phyloP scores from a whole-genome alignment of 2,113 vertebrate genomes.

The Oreochromis niloticus region DNA sequence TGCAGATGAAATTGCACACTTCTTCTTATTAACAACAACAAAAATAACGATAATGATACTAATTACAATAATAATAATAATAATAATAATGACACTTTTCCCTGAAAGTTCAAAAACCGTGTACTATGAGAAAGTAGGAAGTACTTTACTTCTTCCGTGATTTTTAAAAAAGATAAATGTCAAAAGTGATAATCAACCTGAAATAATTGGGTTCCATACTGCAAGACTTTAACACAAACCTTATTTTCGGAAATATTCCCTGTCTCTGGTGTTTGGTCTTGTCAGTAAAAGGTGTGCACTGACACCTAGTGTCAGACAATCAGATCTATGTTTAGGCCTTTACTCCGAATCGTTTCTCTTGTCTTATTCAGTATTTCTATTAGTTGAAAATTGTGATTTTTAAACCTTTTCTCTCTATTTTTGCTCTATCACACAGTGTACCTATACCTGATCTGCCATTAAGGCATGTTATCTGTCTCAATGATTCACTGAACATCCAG shows the following conservation, averaged over 20 bases:
- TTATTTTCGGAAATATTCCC: neutral
- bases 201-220: neutral
- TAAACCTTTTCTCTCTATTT: neutral
- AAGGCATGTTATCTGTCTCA: neutral
- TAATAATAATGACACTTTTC: neutral
- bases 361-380: neutral
- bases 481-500: neutral
- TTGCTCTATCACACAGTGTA: neutral
- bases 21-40: neutral
- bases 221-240: neutral
- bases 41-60: neutral
- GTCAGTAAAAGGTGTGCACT: neutral
- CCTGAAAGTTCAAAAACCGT: neutral
- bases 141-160: neutral
- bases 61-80: neutral
- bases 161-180: neutral
- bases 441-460: neutral
- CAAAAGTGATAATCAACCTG: neutral
- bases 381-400: neutral
- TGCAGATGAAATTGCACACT: neutral
- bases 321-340: neutral
- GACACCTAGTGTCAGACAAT: conserved; percentile 31
- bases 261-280: neutral
- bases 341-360: neutral
- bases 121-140: neutral